phyloP scores from a whole-genome alignment of 1,140 invertebrate species.

The Saccostrea echinata region DNA sequence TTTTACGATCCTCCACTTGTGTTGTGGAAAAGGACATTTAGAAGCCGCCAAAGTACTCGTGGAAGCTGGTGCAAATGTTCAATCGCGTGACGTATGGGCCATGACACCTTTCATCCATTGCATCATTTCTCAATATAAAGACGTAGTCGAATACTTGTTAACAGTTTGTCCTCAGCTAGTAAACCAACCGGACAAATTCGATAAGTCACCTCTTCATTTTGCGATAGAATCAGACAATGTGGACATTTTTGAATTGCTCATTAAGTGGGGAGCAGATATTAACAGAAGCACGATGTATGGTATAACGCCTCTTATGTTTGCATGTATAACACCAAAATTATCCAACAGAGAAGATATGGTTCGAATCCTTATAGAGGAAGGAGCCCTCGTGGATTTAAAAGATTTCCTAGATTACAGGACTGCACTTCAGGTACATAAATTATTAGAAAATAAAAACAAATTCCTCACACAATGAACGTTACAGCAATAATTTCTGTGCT shows the following conservation, averaged over 20 bases:
- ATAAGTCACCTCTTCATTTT: conserved; percentile 57
- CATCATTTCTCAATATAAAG: conserved; percentile 50
- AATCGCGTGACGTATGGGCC: conserved; percentile 59
- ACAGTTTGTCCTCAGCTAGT: conserved; percentile 31
- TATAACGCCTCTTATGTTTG: conserved; percentile 56
- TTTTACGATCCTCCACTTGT: conserved; percentile 58
- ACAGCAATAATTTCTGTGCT: too few species aligned
- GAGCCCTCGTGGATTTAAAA: conserved; percentile 50
- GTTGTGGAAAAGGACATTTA: conserved; percentile 57
- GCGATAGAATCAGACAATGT: conserved; percentile 52
- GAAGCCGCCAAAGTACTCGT: conserved; percentile 54
- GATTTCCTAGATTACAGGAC: conserved; percentile 58
- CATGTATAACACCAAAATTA: not conserved
- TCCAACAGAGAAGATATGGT: conserved; percentile 25
- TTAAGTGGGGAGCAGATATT: conserved; percentile 51
- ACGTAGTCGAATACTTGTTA: conserved; percentile 49
- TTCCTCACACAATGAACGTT: too few species aligned
- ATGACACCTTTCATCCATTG: conserved; percentile 63
- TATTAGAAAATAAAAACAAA: too few species aligned
- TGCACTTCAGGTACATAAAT: conserved; percentile 64
- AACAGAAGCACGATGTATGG: conserved; percentile 49
- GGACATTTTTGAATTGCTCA: conserved; percentile 43
- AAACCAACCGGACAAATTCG: conserved; percentile 51
- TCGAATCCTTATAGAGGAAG: conserved; percentile 46
- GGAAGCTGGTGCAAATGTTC: conserved; percentile 52